Base-by-base conservation (phyloP, 2,888 invertebrate species). In the Sinopyrophorus schimmeli region DNA sequence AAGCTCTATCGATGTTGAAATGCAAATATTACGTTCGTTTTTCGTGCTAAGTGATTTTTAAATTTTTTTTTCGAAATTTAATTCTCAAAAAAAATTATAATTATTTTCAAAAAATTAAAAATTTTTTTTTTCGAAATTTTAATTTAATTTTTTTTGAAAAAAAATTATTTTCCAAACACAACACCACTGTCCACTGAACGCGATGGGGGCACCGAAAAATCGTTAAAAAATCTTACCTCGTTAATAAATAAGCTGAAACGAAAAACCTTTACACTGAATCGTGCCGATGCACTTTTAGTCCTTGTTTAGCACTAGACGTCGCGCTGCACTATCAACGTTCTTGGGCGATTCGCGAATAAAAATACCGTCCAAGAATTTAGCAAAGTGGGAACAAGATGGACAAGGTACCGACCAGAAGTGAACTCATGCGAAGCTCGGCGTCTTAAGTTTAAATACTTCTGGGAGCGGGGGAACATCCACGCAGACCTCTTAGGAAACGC, bases 401-500 rank as follows among this genome's bases (percentile, higher is more conserved):
- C 60, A 59, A 60, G 57, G 59, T 58, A 65, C 67, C 76, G 76
- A 74, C 75, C 76, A 76, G 77, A 75, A 77, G 74, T 77, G 76
- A 78, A 79, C 78, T 79, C 78, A 76, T 76, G 77, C 76, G 75
- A 74, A 76, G 77, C 76, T 74, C 73, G 71, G 76, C 75, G 76
- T 73, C 76, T 75, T 76, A 75, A 77, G 76, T 78, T 79, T 79
- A 79, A 79, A 79, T 79, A 79, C 75, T 75, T 71, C 71, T 68
- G 70, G 71, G 75, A 74, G 79, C 78, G 79, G 79, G 77, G 79
- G 77, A 77, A 74, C 75, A 74, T 68, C 68, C 71, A 69, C 69
- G 74, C 75, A 58, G 77, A 77, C 80, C 80, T 80, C 81, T 79
- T 77, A 77, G 78, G 77, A 77, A 76, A 77, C 72, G 75, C 76